These are phyloP conservation scores for Onychorhynchus coronatus DNA, from an alignment of 2,113 vertebrate species.

Conservation along the genomic window DNA sequence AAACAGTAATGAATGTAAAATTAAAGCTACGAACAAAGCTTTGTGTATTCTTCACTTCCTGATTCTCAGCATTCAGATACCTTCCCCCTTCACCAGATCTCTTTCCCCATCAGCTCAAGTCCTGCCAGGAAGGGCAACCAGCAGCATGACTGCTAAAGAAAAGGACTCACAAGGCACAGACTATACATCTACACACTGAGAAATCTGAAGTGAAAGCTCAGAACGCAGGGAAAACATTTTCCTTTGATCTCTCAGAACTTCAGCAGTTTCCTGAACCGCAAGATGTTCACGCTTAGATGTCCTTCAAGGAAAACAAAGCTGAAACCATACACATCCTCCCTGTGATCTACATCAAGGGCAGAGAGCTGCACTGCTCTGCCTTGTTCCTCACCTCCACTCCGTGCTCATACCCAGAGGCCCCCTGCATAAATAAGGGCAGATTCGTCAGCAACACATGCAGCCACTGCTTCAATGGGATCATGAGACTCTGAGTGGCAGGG, in stretches of 20 bases:
- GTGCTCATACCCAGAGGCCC: background rate
- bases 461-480: background rate
- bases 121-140: background rate
- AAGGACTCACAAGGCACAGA: background rate
- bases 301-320: background rate
- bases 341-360: background rate
- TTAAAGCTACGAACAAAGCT: background rate
- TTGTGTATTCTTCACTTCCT: background rate
- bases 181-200: background rate
- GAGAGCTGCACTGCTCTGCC: background rate
- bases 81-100: background rate
- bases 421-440: background rate
- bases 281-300: background rate
- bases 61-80: background rate
- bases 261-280: background rate
- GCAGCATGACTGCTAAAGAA: background rate
- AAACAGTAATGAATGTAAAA: background rate
- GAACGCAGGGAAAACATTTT: background rate
- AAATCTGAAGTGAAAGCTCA: background rate
- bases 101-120: background rate
- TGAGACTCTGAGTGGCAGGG: slow-evolving; percentile 18
- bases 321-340: background rate
- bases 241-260: background rate
- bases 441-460: background rate
- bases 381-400: background rate